Evolutionary conservation across 2,113 vertebrate genomes (phyloP).

Genomic region (Xerus inauris): DNA sequence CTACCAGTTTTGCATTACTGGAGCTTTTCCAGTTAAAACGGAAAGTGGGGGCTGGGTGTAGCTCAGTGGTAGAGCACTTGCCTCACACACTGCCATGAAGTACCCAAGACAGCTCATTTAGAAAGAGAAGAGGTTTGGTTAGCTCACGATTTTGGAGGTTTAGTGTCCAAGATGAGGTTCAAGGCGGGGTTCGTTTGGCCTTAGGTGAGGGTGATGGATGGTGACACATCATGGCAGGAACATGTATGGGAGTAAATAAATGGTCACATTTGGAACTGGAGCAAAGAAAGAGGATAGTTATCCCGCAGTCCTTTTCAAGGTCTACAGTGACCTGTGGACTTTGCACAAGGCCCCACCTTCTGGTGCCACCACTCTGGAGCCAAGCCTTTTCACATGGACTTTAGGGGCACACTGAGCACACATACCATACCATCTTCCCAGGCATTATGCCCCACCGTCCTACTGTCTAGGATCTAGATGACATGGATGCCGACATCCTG

Average conservation of each 20-base stretch:
- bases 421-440: neutral
- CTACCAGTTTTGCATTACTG: neutral
- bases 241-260: neutral
- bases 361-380: neutral
- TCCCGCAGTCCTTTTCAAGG: neutral
- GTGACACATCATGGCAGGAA: too few species aligned
- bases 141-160: neutral
- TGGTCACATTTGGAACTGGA: neutral
- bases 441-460: neutral
- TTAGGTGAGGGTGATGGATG: neutral
- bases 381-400: neutral
- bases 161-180: too few species aligned
- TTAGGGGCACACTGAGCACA: neutral
- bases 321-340: too few species aligned
- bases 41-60: too few species aligned
- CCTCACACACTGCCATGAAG: neutral
- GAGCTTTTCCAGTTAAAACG: too few species aligned
- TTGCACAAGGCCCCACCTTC: neutral
- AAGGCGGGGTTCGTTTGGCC: neutral
- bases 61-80: too few species aligned
- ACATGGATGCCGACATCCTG: slow-evolving; percentile 92
- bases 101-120: too few species aligned
- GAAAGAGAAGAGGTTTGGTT: neutral
- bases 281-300: neutral
- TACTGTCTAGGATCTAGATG: slow-evolving; percentile 88